Base-by-base conservation (phyloP, 2,113 vertebrate species). In the Antechinus stuartii region DNA sequence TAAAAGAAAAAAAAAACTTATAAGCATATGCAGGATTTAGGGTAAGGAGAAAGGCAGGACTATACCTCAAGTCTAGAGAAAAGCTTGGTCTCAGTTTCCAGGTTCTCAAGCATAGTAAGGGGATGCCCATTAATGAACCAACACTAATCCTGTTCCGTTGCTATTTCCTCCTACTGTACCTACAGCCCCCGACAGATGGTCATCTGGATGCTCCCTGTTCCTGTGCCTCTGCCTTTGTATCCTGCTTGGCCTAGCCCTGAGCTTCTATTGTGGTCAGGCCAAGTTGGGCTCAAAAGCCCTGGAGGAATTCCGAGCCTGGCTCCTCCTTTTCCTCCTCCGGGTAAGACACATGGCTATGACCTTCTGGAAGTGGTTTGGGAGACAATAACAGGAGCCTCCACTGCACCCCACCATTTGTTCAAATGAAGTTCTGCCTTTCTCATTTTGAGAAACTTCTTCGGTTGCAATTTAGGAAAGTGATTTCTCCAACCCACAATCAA, bases 361-460 rank as follows among this genome's bases (percentile, higher is more conserved):
- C 95, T 99, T 99, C 97, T 99, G 99, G 99, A 99, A 98, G 96
- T 99, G 99, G 99, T 99, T 96, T 99, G 99, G 99, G 92, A 0
- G 23, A 0, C 3, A 2, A 14, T 55, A 26, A 30, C 0, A 1
- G 7, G 10, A 8, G 0, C 42, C 49, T 8, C 57, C 42, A 5
- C 6, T 27, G 0, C 0, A 8, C 25, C 42, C 42, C 9, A 0
- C 2, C 61, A 42, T 23, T 42, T 84, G 68, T 42, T 22, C 68
- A 84, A 35, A 42, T 84, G n/a, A 0, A 8, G 68, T 8, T n/a
- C 68, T 42, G n/a, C n/a, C n/a, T 84, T 84, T 23, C 68, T 84
- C n/a, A 42, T 2, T 84, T 42, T 42, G 68, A 84, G n/a, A 35
- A 76, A 84, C 19, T 7, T 84, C 68, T 42, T 84, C 68, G 42